Evolutionary conservation across 2,797 vertebrate species (phyloP).

Genomic region (Trachurus trachurus): DNA sequence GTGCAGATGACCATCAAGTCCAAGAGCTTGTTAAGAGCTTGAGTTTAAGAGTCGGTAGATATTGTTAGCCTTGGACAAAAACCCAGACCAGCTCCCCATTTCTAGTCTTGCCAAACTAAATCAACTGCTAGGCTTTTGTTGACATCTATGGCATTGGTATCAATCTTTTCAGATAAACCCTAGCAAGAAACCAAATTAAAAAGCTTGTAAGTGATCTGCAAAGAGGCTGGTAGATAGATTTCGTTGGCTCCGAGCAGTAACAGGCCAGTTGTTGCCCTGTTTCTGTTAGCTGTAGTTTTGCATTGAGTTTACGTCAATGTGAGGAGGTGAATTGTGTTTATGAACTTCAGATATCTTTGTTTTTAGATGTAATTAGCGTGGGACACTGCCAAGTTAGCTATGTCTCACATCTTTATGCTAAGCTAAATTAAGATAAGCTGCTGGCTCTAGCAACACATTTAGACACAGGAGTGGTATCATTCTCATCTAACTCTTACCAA

Average conservation of each 20-base stretch:
- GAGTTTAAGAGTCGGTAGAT: not conserved
- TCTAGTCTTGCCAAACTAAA: no score
- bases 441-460: not conserved
- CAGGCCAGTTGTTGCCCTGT: not conserved
- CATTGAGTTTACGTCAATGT: not conserved
- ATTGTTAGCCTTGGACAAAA: no score
- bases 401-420: not conserved
- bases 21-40: no score
- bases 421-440: not conserved
- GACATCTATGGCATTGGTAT: no score
- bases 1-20: no score
- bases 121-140: no score
- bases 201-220: no score
- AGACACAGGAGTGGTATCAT: not conserved
- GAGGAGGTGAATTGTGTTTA: not conserved
- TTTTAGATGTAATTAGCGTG: not conserved
- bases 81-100: no score
- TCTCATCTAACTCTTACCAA: not conserved
- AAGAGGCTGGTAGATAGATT: not conserved
- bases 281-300: not conserved
- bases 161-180: no score
- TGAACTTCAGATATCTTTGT: not conserved
- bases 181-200: no score
- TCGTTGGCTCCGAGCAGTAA: not conserved
- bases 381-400: not conserved